Base-by-base conservation (phyloP, 2,113 vertebrate species). In the Penelope pileata region DNA sequence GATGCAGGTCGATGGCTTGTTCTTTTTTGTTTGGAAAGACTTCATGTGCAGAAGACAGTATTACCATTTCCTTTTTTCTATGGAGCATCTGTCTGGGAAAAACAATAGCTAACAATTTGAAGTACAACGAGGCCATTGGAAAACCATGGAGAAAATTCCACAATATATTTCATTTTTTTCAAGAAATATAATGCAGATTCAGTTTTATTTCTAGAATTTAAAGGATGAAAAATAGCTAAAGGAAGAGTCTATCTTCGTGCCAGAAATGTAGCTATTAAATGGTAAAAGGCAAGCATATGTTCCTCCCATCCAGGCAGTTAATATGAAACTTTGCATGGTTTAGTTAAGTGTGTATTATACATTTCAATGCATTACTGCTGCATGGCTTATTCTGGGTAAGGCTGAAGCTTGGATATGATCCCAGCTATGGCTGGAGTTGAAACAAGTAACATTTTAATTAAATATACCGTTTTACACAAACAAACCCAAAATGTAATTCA, bases 361-460 rank as follows among this genome's bases (percentile, higher is more conserved):
- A 30, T 88, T 60, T 91, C 78, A 93, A 63, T 86, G 36, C 29
- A 80, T 89, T 81, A 88, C 60, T 85, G 62, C 77, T 90, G 45
- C n/a, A 22, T 91, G 75, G 32, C 29, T 81, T 95, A 50, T 83
- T n/a, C 68, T 92, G 82, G 50, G 50, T 91, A 85, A 94, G 80
- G 58, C 68, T 79, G 69, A 87, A 92, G 78, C 54, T 96, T 98
- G 95, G 91, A 92, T 86, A 42, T 74, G 88, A 91, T 97, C 95
- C 97, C 94, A 88, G 83, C 58, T 66, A 72, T 77, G 74, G 72
- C 74, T 93, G 58, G 87, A 93, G 80, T 90, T 87, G 85, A 91
- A 96, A 96, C 9, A 3, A 96, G 83, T 89, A 94, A 91, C 90
- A 93, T 88, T 93, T 97, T 97, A 97, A 97, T 97, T 97, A 92